Evolutionary conservation across 2,797 vertebrate genomes (phyloP).

Genomic region (Astyanax mexicanus): DNA sequence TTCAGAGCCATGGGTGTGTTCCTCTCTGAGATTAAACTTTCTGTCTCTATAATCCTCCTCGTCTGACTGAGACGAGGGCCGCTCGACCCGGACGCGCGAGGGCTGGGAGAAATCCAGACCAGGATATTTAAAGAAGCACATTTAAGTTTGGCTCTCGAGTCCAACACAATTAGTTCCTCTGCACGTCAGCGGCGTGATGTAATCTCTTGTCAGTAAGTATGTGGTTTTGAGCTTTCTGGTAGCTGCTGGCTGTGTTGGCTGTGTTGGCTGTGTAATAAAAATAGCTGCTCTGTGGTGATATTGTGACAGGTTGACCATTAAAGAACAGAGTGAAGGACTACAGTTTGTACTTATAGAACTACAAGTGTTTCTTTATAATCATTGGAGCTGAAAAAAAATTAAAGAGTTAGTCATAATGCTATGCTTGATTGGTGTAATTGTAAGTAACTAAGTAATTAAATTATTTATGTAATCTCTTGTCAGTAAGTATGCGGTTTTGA

Average conservation of each 20-base stretch:
- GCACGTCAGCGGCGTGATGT: not conserved
- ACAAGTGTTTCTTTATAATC: no score
- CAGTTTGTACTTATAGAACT: no score
- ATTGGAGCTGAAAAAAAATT: no score
- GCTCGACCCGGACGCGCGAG: slow-evolving; percentile 40
- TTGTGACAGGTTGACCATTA: no score
- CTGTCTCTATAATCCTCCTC: slow-evolving; percentile 49
- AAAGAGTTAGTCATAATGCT: no score
- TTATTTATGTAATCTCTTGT: slow-evolving; percentile 4
- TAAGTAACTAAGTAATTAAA: no score
- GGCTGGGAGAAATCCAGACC: not conserved
- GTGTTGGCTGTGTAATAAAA: no score
- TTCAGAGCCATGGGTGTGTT: slow-evolving; percentile 42
- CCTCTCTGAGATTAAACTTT: slow-evolving; percentile 45
- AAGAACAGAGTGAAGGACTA: no score
- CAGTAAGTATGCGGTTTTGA: not conserved
- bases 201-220: not conserved
- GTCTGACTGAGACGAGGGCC: slow-evolving; percentile 42
- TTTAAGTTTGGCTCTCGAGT: not conserved
- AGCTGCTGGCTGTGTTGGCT: not conserved
- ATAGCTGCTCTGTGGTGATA: no score
- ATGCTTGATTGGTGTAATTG: no score
- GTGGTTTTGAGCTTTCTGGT: not conserved
- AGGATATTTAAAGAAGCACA: not conserved
- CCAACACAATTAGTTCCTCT: not conserved